Base-by-base conservation (phyloP, 2,888 invertebrate genomes). In the Philonicus albiceps region DNA sequence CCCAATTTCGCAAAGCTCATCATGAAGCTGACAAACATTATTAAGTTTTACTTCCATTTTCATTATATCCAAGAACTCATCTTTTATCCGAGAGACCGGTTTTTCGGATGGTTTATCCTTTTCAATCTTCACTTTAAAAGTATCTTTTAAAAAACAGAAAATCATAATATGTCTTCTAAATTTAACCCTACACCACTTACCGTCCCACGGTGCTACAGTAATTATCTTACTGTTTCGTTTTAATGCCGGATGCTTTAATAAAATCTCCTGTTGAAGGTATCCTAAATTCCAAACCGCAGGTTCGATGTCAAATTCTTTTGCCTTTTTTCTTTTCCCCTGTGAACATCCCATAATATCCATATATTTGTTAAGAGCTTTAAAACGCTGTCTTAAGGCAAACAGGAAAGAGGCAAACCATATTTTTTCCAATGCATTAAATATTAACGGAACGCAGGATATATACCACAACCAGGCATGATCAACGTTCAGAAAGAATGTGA, bases 1-100 rank as follows among this genome's bases (percentile, higher is more conserved):
- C 64, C 91, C 92, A 88, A 92, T 91, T 89, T 92, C 92, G 86
- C 92, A 92, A 55, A 92, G 90, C 89, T 92, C 92, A 89, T 92
- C 92, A 80, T 92, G 92, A 40, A 92, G 87, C 87, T 92, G 92
- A 55, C 92, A 92, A n/a, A 92, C 89, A 87, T 90, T 91, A 83
- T 91, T 92, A 4, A 92, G 88, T 87, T 92, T 92, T 11, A 90
- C 90, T 86, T 92, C 92, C 86, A 92, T 90, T 87, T 91, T 91
- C 5, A 88, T 84, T 2, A 89, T 89, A 88, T 92, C 90, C 73
- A 88, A 90, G 30, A 92, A 87, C 86, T 91, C 91, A 86, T 86
- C 80, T 37, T 87, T 87, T 5, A 84, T 31, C 1, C 53, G 72
- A 19, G 72, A n/a, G 16, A 53, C 19, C 13, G 64, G 34, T 85